These are phyloP conservation scores for Coronaproctus castanopsis DNA, from an alignment of 2,888 invertebrate species.

Conservation along the genomic window DNA sequence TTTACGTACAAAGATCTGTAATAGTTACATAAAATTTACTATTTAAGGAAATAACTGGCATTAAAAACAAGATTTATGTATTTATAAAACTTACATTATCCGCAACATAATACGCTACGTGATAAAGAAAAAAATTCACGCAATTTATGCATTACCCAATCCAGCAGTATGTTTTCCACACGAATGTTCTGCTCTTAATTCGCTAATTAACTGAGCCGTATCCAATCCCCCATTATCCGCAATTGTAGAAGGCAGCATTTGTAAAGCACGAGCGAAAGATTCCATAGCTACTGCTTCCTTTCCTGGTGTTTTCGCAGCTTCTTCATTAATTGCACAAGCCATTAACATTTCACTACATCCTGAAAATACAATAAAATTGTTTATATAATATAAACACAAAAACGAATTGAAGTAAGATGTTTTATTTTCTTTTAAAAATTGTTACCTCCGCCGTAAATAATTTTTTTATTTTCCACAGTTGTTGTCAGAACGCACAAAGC, in stretches of 20 bases:
- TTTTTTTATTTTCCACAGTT: constrained; percentile 12
- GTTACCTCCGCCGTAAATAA: constrained; percentile 12
- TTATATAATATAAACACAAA: too few species aligned
- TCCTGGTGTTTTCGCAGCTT: constrained; percentile 73
- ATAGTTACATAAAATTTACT: too few species aligned
- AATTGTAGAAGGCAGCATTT: constrained; percentile 79
- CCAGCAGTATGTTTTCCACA: constrained; percentile 57
- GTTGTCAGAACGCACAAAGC: constrained; percentile 81
- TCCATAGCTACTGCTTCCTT: constrained; percentile 97
- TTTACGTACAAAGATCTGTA: too few species aligned
- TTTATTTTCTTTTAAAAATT: too few species aligned
- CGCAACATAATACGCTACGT: too few species aligned
- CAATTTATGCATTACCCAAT: too few species aligned
- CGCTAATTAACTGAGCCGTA: constrained; percentile 81
- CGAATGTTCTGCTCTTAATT: constrained; percentile 75
- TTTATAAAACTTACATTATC: too few species aligned
- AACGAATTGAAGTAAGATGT: too few species aligned
- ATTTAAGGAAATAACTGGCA: too few species aligned
- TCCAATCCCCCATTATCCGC: constrained; percentile 98
- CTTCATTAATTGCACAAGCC: constrained; percentile 73
- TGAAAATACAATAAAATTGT: too few species aligned
- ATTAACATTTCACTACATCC: constrained; percentile 90
- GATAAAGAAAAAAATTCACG: too few species aligned
- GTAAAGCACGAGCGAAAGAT: constrained; percentile 74
- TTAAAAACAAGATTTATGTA: too few species aligned